Percentiles rank a stretch among this genome's conserved stretches.
phyloP scores from a whole-genome alignment of 2,113 vertebrate species.

The Phainopepla nitens region DNA sequence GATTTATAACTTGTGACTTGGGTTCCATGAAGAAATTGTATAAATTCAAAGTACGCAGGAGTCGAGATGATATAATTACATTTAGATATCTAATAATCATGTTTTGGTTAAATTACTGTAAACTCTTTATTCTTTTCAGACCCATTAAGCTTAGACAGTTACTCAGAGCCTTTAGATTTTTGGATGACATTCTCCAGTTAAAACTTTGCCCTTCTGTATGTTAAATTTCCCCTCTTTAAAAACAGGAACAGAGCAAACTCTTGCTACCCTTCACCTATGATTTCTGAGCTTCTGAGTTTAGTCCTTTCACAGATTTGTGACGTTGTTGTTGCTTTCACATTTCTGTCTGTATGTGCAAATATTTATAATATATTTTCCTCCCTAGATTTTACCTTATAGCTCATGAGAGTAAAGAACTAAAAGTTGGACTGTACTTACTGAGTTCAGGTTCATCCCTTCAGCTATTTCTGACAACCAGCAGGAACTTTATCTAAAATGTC shows the following conservation, averaged over 20 bases:
- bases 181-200: neutral
- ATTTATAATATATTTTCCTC: neutral
- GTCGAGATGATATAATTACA: neutral
- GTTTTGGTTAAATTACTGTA: neutral
- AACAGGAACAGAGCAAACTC: neutral
- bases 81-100: neutral
- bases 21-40: neutral
- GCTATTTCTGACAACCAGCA: neutral
- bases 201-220: neutral
- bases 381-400: neutral
- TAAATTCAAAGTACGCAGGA: neutral
- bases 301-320: neutral
- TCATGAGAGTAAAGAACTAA: neutral
- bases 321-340: neutral
- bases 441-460: neutral
- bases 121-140: neutral
- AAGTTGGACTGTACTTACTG: neutral
- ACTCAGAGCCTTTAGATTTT: neutral
- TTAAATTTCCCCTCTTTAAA: neutral
- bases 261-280: accelerated
- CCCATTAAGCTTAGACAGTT: neutral
- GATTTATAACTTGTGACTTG: neutral
- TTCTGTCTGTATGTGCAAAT: neutral
- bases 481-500: neutral
- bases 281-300: neutral